phyloP scores from a whole-genome alignment of 2,888 invertebrate species.

The Pristionchus entomophagus region DNA sequence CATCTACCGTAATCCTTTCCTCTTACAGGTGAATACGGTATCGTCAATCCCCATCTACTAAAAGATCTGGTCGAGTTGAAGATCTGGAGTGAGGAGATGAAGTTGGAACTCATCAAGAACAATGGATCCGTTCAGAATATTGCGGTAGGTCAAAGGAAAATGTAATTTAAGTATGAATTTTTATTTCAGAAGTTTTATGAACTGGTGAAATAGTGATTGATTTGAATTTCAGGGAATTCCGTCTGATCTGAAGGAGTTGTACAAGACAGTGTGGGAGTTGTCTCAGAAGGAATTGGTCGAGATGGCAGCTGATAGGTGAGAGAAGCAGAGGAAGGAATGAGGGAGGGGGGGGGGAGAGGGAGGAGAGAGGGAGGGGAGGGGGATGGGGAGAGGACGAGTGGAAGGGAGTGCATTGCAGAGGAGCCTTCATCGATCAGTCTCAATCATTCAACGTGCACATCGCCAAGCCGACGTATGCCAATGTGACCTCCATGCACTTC shows the following conservation, averaged over 20 bases:
- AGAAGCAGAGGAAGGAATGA: background rate
- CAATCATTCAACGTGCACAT: conserved; percentile 98
- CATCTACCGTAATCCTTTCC: background rate
- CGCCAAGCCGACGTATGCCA: conserved; percentile 92
- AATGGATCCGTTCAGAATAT: conserved; percentile 89
- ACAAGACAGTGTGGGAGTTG: conserved; percentile 80
- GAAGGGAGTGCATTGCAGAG: conserved; percentile 80
- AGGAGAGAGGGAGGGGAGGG: conserved; percentile 80
- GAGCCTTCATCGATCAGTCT: conserved; percentile 98
- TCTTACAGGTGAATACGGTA: conserved; percentile 79
- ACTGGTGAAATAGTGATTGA: too few species aligned
- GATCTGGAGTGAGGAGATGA: conserved; percentile 95
- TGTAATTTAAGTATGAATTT: background rate
- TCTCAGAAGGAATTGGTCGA: conserved; percentile 84
- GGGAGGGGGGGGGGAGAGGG: background rate
- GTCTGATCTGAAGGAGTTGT: conserved; percentile 78
- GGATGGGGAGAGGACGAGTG: background rate
- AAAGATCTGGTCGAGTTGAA: conserved; percentile 91
- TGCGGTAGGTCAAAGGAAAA: conserved; percentile 47
- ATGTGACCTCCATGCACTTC: conserved; percentile 97
- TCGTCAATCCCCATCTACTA: conserved; percentile 95
- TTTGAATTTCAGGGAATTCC: conserved; percentile 61
- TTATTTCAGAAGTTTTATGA: too few species aligned
- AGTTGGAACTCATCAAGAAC: conserved; percentile 90
- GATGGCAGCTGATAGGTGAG: conserved; percentile 59